phyloP scores from a whole-genome alignment of 2,888 invertebrate genomes.

The Scrobipalpa atriplicella region DNA sequence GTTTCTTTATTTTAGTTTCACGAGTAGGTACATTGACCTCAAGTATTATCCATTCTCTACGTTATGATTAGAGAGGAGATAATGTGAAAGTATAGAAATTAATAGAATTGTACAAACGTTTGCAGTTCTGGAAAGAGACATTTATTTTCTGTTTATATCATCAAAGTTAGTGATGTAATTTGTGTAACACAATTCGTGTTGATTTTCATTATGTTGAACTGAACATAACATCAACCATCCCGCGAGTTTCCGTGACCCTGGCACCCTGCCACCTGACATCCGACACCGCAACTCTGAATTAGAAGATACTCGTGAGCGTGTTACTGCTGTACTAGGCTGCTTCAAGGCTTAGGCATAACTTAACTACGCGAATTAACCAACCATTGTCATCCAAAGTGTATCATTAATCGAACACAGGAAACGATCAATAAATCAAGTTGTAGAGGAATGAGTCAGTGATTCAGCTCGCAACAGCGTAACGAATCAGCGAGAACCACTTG shows the following conservation, averaged over 20 bases:
- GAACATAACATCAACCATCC: conserved; percentile 34
- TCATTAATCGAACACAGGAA: conserved; percentile 4
- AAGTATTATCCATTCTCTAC: too few relatives aligned
- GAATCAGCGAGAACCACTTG: conserved; percentile 9
- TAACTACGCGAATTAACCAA: neutral
- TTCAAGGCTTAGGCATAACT: neutral
- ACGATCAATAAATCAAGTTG: conserved; percentile 2
- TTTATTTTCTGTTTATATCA: too few relatives aligned
- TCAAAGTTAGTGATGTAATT: too few relatives aligned
- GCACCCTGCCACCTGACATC: conserved; percentile 48
- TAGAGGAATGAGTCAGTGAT: neutral
- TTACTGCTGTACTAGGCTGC: neutral
- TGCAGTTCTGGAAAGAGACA: too few relatives aligned
- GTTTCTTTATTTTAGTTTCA: too few relatives aligned
- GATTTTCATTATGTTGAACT: neutral
- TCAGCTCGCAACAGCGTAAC: neutral
- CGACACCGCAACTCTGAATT: conserved; percentile 47
- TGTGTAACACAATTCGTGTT: too few relatives aligned
- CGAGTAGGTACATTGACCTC: too few relatives aligned
- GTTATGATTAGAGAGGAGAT: too few relatives aligned
- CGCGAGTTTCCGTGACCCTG: conserved; percentile 48
- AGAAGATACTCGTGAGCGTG: too few relatives aligned
- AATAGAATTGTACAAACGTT: too few relatives aligned
- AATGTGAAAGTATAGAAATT: too few relatives aligned
- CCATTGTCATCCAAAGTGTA: neutral